These are phyloP conservation scores for Amazonetta brasiliensis DNA, from an alignment of 2,797 vertebrate genomes.

Conservation along the genomic window DNA sequence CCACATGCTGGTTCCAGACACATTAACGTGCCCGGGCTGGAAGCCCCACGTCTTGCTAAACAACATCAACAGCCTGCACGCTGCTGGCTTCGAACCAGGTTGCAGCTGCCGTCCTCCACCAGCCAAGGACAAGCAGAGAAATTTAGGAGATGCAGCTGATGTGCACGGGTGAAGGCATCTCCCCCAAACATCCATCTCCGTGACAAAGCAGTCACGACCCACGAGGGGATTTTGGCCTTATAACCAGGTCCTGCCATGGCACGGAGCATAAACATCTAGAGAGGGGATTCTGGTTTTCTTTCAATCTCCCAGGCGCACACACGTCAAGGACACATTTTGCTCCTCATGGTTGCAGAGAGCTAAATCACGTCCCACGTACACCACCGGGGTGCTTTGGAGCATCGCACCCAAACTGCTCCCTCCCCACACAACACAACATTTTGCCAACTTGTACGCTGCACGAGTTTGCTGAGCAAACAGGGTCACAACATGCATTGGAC, in stretches of 20 bases:
- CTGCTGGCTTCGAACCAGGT: slow-evolving; percentile 45
- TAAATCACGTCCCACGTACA: not conserved
- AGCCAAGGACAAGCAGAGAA: slow-evolving; percentile 42
- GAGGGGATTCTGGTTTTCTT: not conserved
- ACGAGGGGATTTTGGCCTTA: not conserved
- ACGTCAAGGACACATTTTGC: not conserved
- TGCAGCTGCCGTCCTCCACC: not conserved
- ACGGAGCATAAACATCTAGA: accelerated
- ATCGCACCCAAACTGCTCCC: not conserved
- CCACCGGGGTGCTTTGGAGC: not conserved
- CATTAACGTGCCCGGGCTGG: not conserved
- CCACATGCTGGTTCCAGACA: not conserved
- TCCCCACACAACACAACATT: accelerated
- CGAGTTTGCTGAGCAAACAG: slow-evolving; percentile 27
- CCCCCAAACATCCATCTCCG: not conserved
- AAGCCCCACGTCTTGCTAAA: not conserved
- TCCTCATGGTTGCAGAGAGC: not conserved
- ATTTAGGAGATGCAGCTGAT: not conserved
- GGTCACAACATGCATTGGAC: not conserved
- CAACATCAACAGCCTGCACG: not conserved
- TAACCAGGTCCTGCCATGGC: accelerated
- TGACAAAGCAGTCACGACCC: not conserved
- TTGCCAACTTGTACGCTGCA: not conserved
- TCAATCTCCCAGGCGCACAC: not conserved
- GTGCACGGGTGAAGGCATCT: not conserved